Evolutionary conservation across 2,888 invertebrate species (phyloP).

Genomic region (Troides aeacus): DNA sequence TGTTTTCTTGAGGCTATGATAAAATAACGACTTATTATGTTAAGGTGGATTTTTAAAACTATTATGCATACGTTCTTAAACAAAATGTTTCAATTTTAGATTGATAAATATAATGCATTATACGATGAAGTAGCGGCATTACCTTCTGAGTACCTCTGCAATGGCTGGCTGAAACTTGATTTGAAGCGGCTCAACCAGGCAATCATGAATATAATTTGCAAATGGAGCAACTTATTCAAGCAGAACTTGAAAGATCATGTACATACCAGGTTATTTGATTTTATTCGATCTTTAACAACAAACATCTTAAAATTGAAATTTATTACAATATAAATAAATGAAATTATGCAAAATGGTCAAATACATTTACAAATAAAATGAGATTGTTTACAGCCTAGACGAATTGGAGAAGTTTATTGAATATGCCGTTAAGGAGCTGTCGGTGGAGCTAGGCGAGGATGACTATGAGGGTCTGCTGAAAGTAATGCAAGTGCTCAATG

Average conservation of each 20-base stretch:
- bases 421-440: conserved; percentile 86
- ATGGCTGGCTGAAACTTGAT: conserved; percentile 90
- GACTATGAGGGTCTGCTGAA: conserved; percentile 91
- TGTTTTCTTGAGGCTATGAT: too few relatives aligned
- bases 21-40: too few relatives aligned
- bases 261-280: conserved; percentile 78
- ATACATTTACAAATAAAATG: too few relatives aligned
- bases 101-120: conserved; percentile 90
- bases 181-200: conserved; percentile 89
- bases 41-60: too few relatives aligned
- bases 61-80: neutral
- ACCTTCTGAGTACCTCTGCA: conserved; percentile 83
- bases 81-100: conserved; percentile 67
- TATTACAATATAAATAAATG: too few relatives aligned
- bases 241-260: conserved; percentile 91
- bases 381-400: conserved; percentile 77
- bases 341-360: too few relatives aligned
- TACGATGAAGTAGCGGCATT: conserved; percentile 87
- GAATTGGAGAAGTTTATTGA: conserved; percentile 89
- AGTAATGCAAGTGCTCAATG: conserved; percentile 91
- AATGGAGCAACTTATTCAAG: conserved; percentile 94
- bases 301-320: too few relatives aligned
- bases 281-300: neutral
- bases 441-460: conserved; percentile 87
- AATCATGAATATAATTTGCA: conserved; percentile 89